Percentiles rank a stretch among this genome's conserved stretches.
These are phyloP conservation scores for Bothrops jararaca DNA, from an alignment of 2,113 vertebrate genomes.

Conservation along the genomic window DNA sequence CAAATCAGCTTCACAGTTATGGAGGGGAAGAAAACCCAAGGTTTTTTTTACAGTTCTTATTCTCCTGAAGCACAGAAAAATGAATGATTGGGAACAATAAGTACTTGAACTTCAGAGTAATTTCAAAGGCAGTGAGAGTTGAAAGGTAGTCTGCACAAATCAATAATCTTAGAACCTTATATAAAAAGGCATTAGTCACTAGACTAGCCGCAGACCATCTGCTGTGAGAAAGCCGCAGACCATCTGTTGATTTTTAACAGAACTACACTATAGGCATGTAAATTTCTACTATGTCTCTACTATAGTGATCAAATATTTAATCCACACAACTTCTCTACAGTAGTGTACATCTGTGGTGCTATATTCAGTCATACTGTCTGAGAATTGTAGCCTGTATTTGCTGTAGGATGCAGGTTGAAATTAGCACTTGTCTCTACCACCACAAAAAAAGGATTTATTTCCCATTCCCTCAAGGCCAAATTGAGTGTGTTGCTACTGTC, in stretches of 20 bases:
- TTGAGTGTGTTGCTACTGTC: too few species aligned
- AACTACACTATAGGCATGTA: not conserved
- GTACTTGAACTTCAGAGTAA: not conserved
- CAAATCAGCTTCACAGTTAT: not conserved
- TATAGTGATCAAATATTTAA: too few species aligned
- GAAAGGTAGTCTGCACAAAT: not conserved
- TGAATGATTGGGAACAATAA: not conserved
- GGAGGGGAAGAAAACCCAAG: not conserved
- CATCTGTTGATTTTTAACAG: not conserved
- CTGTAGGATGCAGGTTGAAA: too few species aligned
- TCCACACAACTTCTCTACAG: too few species aligned
- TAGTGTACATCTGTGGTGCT: too few species aligned
- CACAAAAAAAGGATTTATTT: too few species aligned
- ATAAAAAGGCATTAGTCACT: not conserved
- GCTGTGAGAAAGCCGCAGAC: not conserved
- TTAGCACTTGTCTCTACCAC: too few species aligned
- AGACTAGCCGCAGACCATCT: not conserved
- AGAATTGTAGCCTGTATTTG: too few species aligned
- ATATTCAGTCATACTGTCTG: too few species aligned
- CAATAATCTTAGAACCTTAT: not conserved
- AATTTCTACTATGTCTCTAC: not conserved
- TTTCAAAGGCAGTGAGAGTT: not conserved
- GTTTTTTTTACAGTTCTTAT: not conserved
- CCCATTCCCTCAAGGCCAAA: too few species aligned
- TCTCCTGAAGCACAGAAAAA: not conserved